phyloP scores from a whole-genome alignment of 2,797 vertebrate species.

The Spatula clypeata region DNA sequence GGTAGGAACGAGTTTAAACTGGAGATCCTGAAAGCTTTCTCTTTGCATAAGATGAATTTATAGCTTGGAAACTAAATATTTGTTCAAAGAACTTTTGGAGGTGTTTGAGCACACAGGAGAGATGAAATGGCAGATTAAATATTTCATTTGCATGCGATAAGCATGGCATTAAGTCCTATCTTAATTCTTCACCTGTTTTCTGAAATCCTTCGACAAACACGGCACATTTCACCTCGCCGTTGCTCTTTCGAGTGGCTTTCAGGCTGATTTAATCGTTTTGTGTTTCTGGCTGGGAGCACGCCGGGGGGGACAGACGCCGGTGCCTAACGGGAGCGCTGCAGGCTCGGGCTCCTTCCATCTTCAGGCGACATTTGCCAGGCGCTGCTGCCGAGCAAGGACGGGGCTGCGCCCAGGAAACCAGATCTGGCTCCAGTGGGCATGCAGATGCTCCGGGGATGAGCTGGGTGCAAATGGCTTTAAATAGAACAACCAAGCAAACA shows the following conservation, averaged over 20 bases:
- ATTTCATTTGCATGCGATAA: slow-evolving; percentile 55
- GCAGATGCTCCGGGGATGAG: background rate
- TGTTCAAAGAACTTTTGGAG: slow-evolving; percentile 72
- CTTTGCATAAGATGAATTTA: slow-evolving; percentile 75
- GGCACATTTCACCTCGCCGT: background rate
- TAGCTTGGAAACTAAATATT: slow-evolving; percentile 75
- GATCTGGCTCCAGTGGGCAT: background rate
- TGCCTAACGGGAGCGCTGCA: background rate
- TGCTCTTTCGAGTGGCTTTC: background rate
- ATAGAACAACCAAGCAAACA: slow-evolving; percentile 43
- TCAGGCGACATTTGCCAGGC: background rate
- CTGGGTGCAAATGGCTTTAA: slow-evolving; percentile 22
- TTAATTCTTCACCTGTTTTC: slow-evolving; percentile 64
- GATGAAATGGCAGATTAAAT: slow-evolving; percentile 64
- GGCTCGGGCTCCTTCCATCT: background rate
- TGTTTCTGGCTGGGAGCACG: background rate
- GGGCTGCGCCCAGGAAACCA: slow-evolving; percentile 16
- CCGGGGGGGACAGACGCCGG: background rate
- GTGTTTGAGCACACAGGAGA: slow-evolving; percentile 49
- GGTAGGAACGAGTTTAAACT: slow-evolving; percentile 72
- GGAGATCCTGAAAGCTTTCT: slow-evolving; percentile 71
- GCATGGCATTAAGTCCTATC: background rate
- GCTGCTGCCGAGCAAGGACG: background rate
- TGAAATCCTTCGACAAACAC: slow-evolving; percentile 61
- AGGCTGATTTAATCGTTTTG: background rate